Conservation (phyloP, 1,140 invertebrate species). For the Sipha flava region DNA sequence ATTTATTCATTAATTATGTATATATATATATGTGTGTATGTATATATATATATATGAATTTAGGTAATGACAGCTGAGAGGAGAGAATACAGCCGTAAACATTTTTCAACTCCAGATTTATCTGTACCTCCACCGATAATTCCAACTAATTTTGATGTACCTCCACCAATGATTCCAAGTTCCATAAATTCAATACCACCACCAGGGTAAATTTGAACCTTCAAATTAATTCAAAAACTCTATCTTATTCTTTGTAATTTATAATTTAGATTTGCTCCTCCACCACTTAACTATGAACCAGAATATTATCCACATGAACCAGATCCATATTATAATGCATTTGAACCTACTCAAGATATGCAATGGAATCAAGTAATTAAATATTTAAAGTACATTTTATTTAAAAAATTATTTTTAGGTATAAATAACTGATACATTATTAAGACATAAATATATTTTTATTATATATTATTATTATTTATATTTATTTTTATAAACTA, state of each 20-base stretch:
- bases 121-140: slow-evolving; percentile 55
- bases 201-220: slow-evolving; percentile 41
- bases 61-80: slow-evolving; percentile 78
- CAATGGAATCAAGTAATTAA: slow-evolving; percentile 48
- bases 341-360: slow-evolving; percentile 62
- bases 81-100: slow-evolving; percentile 66
- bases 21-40: background rate
- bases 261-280: slow-evolving; percentile 18
- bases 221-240: background rate
- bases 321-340: slow-evolving; percentile 60
- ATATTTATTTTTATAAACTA: background rate
- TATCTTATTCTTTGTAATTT: background rate
- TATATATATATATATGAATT: no score
- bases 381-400: background rate
- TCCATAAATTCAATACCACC: slow-evolving; percentile 47
- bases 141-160: slow-evolving; percentile 50
- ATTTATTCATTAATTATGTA: no score
- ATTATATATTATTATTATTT: background rate
- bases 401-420: background rate
- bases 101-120: slow-evolving; percentile 51
- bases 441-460: background rate
- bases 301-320: slow-evolving; percentile 35
- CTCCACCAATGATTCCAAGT: slow-evolving; percentile 49
- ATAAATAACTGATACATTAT: no score
- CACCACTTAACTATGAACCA: slow-evolving; percentile 24